Evolutionary conservation across 2,797 vertebrate species (phyloP).

Genomic region (Toxotes lorentzi): DNA sequence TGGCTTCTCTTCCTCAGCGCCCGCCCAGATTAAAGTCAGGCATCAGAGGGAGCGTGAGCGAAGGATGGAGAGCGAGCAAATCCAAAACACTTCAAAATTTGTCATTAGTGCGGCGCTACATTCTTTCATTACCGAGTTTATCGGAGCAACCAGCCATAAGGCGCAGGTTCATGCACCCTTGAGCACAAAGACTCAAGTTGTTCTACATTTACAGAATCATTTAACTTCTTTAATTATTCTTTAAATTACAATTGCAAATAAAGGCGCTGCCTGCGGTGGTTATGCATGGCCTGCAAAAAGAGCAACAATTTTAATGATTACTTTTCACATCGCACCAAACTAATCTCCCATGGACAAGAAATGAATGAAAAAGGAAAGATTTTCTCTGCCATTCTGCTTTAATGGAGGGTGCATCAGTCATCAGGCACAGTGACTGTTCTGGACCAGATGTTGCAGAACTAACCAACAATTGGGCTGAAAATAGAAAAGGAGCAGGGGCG

Average conservation of each 20-base stretch:
- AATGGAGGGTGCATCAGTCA: constrained; percentile 71
- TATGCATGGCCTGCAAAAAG: constrained; percentile 81
- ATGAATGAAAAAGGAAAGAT: constrained; percentile 71
- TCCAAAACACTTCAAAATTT: constrained; percentile 76
- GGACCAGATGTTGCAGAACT: constrained; percentile 98
- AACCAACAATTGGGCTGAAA: constrained; percentile 90
- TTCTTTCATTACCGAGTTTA: constrained; percentile 81
- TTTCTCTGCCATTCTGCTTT: constrained; percentile 72
- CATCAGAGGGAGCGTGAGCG: constrained; percentile 32
- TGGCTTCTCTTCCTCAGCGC: constrained; percentile 4
- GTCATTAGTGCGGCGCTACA: constrained; percentile 75
- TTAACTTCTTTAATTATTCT: constrained; percentile 87
- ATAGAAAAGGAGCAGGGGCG: constrained; percentile 71
- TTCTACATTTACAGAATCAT: constrained; percentile 83
- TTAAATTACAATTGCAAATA: constrained; percentile 85
- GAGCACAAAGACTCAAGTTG: constrained; percentile 83
- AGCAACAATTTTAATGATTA: constrained; percentile 88
- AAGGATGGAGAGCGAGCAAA: constrained; percentile 54
- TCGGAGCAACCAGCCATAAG: constrained; percentile 80
- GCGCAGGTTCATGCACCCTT: constrained; percentile 79
- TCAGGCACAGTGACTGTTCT: constrained; percentile 78
- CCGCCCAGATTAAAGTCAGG: constrained; percentile 46
- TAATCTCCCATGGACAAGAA: constrained; percentile 81
- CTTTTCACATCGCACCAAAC: constrained; percentile 75
- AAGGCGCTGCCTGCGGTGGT: constrained; percentile 69